Evolutionary conservation across 2,888 invertebrate genomes (phyloP).

Genomic region (Tuta absoluta): DNA sequence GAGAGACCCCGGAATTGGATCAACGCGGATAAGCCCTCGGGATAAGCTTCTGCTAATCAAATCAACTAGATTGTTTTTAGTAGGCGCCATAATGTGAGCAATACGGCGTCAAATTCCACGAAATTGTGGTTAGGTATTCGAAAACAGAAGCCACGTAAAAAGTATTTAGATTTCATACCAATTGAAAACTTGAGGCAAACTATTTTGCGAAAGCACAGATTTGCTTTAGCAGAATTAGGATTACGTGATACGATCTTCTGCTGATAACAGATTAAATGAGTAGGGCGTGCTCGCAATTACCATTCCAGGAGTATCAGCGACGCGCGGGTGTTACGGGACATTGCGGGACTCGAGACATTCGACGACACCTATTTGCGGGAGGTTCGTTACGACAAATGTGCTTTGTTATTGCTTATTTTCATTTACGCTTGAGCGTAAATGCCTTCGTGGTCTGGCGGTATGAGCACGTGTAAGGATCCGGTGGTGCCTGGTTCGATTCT

Average conservation of each 20-base stretch:
- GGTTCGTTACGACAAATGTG: conserved; percentile 20
- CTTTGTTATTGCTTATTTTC: conserved; percentile 26
- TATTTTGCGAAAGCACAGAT: neutral
- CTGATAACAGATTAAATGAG: conserved; percentile 69
- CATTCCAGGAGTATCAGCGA: conserved; percentile 32
- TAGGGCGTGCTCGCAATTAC: conserved; percentile 59
- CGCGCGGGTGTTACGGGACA: neutral
- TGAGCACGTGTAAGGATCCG: neutral
- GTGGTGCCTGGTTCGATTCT: too few species aligned
- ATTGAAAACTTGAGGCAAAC: too few species aligned
- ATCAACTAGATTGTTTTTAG: neutral
- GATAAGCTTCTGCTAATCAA: conserved; percentile 2
- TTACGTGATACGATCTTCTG: conserved; percentile 9
- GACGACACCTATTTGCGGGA: conserved; percentile 11
- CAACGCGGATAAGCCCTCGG: neutral
- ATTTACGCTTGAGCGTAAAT: conserved; percentile 16
- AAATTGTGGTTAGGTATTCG: neutral
- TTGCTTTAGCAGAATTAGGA: neutral
- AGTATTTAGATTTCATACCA: too few species aligned
- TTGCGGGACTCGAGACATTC: neutral
- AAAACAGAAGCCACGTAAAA: too few species aligned
- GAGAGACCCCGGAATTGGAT: neutral
- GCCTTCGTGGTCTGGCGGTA: neutral
- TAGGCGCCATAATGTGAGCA: neutral
- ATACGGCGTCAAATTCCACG: neutral